Evolutionary conservation across 2,797 vertebrate genomes (phyloP).

Genomic region (Sciurus vulgaris): DNA sequence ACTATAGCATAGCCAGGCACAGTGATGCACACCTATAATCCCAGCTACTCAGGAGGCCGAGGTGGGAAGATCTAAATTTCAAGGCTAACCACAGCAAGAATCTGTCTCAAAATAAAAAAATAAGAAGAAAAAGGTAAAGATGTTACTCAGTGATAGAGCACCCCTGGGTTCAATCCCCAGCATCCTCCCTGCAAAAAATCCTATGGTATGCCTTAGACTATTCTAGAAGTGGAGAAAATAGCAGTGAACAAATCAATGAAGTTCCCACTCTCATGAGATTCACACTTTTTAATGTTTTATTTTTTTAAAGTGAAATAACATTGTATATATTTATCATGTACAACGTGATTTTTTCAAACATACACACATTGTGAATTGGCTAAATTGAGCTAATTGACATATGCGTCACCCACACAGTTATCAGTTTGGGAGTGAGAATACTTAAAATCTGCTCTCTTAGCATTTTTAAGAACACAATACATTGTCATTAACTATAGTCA

Average conservation of each 20-base stretch:
- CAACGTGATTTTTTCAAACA: background rate
- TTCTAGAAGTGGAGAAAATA: background rate
- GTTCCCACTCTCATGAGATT: background rate
- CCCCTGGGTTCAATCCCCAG: background rate
- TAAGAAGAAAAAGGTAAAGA: background rate
- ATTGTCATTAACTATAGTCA: background rate
- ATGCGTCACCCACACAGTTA: background rate
- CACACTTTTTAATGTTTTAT: background rate
- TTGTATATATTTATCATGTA: background rate
- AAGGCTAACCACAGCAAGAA: background rate
- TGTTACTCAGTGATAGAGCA: background rate
- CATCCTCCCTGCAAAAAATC: background rate
- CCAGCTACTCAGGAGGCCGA: background rate
- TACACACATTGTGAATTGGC: background rate
- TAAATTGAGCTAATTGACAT: background rate
- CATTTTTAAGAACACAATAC: background rate
- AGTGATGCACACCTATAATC: background rate
- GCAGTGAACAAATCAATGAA: background rate
- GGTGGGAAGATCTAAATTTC: background rate
- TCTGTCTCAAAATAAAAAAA: background rate
- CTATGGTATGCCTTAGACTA: background rate
- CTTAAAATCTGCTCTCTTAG: background rate
- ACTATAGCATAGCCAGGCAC: background rate
- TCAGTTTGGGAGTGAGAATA: background rate
- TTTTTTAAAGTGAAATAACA: background rate